Conservation (phyloP, 2,797 vertebrate species). For the Zonotrichia albicollis region DNA sequence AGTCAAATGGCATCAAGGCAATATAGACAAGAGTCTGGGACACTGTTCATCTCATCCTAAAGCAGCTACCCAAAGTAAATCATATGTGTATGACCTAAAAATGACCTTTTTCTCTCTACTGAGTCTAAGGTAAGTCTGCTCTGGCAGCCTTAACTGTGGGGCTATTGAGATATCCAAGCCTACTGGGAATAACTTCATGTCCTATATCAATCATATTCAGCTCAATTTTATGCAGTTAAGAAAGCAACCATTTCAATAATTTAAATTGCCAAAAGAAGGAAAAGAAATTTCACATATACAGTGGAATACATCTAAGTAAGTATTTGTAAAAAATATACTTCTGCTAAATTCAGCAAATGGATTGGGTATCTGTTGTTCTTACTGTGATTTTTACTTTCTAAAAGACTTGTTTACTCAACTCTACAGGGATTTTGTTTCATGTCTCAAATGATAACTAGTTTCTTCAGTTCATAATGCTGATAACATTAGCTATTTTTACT, state of each 20-base stretch:
- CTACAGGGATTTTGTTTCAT: neutral
- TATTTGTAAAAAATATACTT: neutral
- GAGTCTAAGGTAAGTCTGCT: neutral
- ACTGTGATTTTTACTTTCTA: neutral
- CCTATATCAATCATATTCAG: neutral
- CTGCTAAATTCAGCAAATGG: neutral
- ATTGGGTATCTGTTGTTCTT: slow-evolving; percentile 1
- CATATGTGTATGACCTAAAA: neutral
- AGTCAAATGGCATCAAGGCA: slow-evolving; percentile 16
- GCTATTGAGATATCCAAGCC: neutral
- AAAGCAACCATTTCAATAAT: slow-evolving; percentile 10
- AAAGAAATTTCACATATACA: neutral
- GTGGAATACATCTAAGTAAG: neutral
- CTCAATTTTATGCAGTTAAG: neutral
- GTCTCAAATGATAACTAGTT: neutral
- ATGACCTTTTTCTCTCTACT: neutral
- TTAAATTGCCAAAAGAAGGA: neutral
- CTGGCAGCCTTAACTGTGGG: neutral
- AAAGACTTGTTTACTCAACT: neutral
- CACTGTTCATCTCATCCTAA: neutral
- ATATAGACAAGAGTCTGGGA: neutral
- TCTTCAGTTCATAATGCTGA: neutral
- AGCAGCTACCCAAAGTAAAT: neutral
- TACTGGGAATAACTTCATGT: neutral
- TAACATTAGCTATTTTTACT: neutral